Base-by-base conservation (phyloP, 2,113 vertebrate species). In the Dendrocopos noguchii region DNA sequence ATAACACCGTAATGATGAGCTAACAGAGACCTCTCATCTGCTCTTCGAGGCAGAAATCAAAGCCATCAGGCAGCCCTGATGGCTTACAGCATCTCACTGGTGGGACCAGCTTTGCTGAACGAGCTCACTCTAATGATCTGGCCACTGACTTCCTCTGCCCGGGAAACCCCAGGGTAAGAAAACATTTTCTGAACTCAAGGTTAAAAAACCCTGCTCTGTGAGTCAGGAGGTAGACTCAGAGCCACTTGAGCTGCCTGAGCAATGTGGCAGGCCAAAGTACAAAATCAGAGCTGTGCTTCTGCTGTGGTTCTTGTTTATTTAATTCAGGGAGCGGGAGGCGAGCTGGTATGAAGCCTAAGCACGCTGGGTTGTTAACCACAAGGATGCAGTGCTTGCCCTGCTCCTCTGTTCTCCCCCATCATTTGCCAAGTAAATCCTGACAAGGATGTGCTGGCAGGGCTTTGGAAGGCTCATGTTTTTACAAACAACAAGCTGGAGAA, bases 51-150 rank as follows among this genome's bases (percentile, higher is more conserved):
- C 55, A 88, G 57, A 76, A 86, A 80, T 74, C 55, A 61, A 91
- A 87, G 66, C 34, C 2, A 0, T 6, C 0, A 0, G 0, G 0
- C 0, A 1, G 25, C 70, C 63, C 28, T 0, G 0, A 42, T 64
- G 34, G 12, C 70, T 90, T 78, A 29, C 29, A 80, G 67, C 73
- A 46, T 56, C 83, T 83, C 81, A 36, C 64, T 18, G 25, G 70
- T 1, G 2, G 16, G 60, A 34, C 34, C 3, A 2, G 25, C 66
- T 76, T 56, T 77, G 57, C 72, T 76, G 79, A 83, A 52, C 16
- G 66, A 89, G 67, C 27, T 89, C 0, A 0, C 52, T 67, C 17
- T 39, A 63, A 80, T 80, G 46, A 89, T 80, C 46, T 71, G 71
- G 9, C 53, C 2, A 2, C 25, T 1, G 33, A 64, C 36, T 70